These are phyloP conservation scores for Apeira syringaria DNA, from an alignment of 2,888 invertebrate species.

Conservation along the genomic window DNA sequence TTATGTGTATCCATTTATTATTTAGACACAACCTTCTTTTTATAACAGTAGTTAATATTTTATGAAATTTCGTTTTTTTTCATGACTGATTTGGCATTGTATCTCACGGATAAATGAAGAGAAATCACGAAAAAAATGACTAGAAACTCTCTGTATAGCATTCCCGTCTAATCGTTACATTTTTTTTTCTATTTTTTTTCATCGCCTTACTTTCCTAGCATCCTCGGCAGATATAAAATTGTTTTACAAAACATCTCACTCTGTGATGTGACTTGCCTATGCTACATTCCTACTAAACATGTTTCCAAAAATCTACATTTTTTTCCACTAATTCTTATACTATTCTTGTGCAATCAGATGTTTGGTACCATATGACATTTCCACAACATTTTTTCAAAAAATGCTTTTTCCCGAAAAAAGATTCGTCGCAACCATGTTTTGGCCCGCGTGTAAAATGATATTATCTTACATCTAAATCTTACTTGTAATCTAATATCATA, in stretches of 20 bases:
- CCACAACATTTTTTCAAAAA: slow-evolving; percentile 34
- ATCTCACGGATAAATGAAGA: slow-evolving; percentile 47
- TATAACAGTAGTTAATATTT: slow-evolving; percentile 72
- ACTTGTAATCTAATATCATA: slow-evolving; percentile 37
- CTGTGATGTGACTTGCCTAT: slow-evolving; percentile 53
- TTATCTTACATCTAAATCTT: slow-evolving; percentile 44
- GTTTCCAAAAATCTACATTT: slow-evolving; percentile 79
- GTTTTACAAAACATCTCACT: slow-evolving; percentile 65
- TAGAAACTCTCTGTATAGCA: slow-evolving; percentile 36
- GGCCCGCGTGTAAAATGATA: slow-evolving; percentile 75
- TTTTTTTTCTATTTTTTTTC: slow-evolving; percentile 39
- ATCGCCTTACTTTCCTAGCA: slow-evolving; percentile 35
- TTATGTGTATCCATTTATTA: slow-evolving; percentile 68
- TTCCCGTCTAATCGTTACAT: slow-evolving; percentile 26
- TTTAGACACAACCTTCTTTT: slow-evolving; percentile 80
- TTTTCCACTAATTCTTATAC: slow-evolving; percentile 67
- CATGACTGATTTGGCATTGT: slow-evolving; percentile 69
- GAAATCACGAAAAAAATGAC: slow-evolving; percentile 43
- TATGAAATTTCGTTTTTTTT: slow-evolving; percentile 48
- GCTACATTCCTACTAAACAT: slow-evolving; percentile 74
- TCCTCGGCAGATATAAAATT: slow-evolving; percentile 62
- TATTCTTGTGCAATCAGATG: slow-evolving; percentile 67
- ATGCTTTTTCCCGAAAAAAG: slow-evolving; percentile 38
- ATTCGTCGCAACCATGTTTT: slow-evolving; percentile 60
- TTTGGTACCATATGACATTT: slow-evolving; percentile 48